phyloP scores from a whole-genome alignment of 2,888 invertebrate species.

The Latheticus oryzae region DNA sequence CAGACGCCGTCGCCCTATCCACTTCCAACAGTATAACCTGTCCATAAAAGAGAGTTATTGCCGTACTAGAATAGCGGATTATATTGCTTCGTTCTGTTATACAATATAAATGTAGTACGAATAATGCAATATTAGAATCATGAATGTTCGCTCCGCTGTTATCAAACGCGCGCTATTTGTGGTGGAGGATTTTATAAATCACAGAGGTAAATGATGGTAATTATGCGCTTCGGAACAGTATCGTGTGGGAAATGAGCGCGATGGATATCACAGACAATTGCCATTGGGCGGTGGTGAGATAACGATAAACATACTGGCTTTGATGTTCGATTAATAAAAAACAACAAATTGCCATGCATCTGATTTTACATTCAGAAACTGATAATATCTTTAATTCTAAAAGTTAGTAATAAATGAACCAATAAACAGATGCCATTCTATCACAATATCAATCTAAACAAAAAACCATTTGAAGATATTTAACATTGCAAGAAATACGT shows the following conservation, averaged over 20 bases:
- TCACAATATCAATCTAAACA: too few relatives aligned
- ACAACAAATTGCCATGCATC: too few relatives aligned
- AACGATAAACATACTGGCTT: too few relatives aligned
- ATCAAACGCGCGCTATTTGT: conserved; percentile 29
- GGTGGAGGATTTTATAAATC: conserved; percentile 29
- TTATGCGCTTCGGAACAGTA: conserved; percentile 17
- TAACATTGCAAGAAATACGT: too few relatives aligned
- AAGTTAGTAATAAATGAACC: too few relatives aligned
- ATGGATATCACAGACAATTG: conserved; percentile 2
- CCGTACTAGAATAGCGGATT: conserved; percentile 46
- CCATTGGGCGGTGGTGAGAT: background rate
- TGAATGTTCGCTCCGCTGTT: conserved; percentile 27
- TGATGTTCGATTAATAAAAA: too few relatives aligned
- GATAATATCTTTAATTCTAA: too few relatives aligned
- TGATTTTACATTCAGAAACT: too few relatives aligned
- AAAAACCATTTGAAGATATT: too few relatives aligned
- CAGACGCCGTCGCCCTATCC: conserved; percentile 45
- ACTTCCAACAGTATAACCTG: conserved; percentile 47
- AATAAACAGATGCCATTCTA: too few relatives aligned
- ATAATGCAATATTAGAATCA: conserved; percentile 41
- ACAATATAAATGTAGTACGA: conserved; percentile 48
- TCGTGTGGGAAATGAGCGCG: conserved; percentile 5
- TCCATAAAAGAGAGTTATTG: conserved; percentile 51
- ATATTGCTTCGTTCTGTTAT: conserved; percentile 47
- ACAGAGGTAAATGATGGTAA: conserved; percentile 20